Evolutionary conservation across 2,113 vertebrate genomes (phyloP), one percentile per base, ranked within the genome.

Genomic region (Coryphaenoides rupestris): DNA sequence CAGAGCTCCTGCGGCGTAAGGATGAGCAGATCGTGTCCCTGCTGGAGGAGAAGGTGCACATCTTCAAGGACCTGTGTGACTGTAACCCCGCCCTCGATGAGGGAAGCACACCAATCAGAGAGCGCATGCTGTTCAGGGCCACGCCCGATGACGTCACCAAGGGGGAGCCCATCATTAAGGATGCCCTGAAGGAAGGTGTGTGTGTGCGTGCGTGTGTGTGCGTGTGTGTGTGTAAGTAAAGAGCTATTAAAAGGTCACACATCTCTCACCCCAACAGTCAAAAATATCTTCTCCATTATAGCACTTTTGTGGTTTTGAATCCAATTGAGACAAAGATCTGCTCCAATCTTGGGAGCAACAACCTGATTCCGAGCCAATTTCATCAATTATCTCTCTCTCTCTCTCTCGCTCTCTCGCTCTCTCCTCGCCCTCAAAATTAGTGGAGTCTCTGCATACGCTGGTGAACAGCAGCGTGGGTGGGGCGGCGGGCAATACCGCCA

Each of bases 1-100:
- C 89, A 98, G 95, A 95, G 54, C 91, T 93, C 72, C 93, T 98
- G 49, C 91, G 90, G 0, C 91, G 90, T 62, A 96, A 93, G 79
- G 95, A 98, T 24, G 92, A 93, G 40, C 92, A 98, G 83, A 96
- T 98, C 55, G 73, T 94, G 24, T 75, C 73, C 0, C 64, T 98
- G 47, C 68, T 98, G 75, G 93, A 95, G 72, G 94, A 98, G 75
- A 98, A 98, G 75, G 79, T 92, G 2, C 90, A 88, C 79, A 90
- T 98, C 61, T 98, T 96, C 82, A 87, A 78, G 63, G 92, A 94
- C 65, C 87, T 96, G 85, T 82, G 89, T 1, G 91, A 93, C 56
- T 73, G 21, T 57, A 86, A 76, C 21, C 66, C 82, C 3, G 73
- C 87, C 17, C 84, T 89, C 0, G 93, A 95, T 9, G 93, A 94